Evolutionary conservation across 1,140 invertebrate species (phyloP).

Genomic region (Pemphigus obesinymphae): DNA sequence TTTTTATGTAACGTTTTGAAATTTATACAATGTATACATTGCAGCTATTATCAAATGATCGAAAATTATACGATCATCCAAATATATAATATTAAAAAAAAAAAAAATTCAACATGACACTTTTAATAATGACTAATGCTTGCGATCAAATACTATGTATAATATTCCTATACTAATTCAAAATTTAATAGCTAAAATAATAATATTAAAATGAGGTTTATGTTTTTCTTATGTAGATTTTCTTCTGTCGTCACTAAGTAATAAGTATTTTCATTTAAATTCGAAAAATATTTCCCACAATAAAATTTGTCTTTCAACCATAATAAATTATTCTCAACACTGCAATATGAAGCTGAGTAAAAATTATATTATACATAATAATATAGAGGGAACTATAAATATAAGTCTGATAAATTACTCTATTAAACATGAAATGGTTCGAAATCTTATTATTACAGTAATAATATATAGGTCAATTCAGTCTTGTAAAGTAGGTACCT

Average conservation of each 20-base stretch:
- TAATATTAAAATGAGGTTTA: background rate
- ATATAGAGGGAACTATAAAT: too few species aligned
- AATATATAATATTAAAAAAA: too few species aligned
- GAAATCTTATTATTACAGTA: background rate
- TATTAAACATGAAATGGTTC: background rate
- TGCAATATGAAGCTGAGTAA: background rate
- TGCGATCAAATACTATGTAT: too few species aligned
- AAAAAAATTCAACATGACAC: too few species aligned
- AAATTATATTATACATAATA: slow-evolving; percentile 25
- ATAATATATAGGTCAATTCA: background rate
- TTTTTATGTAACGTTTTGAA: background rate
- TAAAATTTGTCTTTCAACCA: background rate
- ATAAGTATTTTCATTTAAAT: background rate
- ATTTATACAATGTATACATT: background rate
- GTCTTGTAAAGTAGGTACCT: too few species aligned
- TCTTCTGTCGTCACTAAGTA: background rate
- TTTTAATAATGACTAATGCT: too few species aligned
- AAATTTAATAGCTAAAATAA: background rate
- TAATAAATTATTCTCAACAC: background rate
- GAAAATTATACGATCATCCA: too few species aligned
- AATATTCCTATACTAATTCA: background rate
- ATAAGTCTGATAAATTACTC: background rate
- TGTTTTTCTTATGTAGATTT: background rate
- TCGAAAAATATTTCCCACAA: background rate
- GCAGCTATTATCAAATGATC: too few species aligned